A percentile compares a stretch with the other conserved stretches of the same genome.
Evolutionary conservation across 2,113 vertebrate genomes (phyloP).

Genomic region (Eulemur macaco): DNA sequence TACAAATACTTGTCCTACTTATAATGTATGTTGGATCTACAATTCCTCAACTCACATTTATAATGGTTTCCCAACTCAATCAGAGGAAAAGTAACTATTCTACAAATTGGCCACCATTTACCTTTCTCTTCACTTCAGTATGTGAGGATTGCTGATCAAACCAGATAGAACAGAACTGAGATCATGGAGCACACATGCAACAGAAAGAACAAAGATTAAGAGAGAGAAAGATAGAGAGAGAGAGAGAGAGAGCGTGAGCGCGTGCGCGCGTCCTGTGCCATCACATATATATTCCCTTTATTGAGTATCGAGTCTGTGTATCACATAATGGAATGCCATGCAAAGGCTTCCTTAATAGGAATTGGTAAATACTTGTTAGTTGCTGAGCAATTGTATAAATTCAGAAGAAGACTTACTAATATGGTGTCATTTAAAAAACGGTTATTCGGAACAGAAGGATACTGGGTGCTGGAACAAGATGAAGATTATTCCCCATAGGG

Average conservation of each 20-base stretch:
- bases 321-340: neutral
- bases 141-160: neutral
- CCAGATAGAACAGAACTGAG: neutral
- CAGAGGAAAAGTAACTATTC: neutral
- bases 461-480: accelerated
- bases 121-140: neutral
- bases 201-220: neutral
- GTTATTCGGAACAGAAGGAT: neutral
- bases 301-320: neutral
- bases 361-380: neutral
- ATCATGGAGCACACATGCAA: neutral
- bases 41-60: neutral
- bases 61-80: neutral
- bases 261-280: too few species aligned
- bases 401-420: neutral
- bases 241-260: neutral
- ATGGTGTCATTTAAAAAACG: neutral
- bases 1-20: neutral
- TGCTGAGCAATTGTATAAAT: neutral
- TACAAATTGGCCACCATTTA: neutral
- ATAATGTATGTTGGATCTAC: neutral
- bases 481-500: neutral
- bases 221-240: neutral
- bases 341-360: neutral
- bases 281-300: neutral